A percentile compares a stretch with the other conserved stretches of the same genome.
Evolutionary conservation across 2,797 vertebrate genomes (phyloP).

Genomic region (Helostoma temminkii): DNA sequence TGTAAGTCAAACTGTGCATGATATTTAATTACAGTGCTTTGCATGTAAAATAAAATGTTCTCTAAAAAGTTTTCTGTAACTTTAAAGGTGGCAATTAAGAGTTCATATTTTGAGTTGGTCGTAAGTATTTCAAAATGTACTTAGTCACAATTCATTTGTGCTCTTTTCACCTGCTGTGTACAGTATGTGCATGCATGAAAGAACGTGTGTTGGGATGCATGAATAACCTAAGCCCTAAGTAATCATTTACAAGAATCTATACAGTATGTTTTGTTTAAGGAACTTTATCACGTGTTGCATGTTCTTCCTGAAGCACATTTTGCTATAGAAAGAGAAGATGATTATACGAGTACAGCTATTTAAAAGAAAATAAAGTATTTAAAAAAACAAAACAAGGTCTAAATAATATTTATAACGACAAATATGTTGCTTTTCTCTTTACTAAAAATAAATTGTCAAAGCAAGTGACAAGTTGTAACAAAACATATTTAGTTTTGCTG

Average conservation of each 20-base stretch:
- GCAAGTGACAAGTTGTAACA: not conserved
- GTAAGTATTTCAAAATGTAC: not conserved
- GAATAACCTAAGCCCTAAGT: constrained; percentile 1
- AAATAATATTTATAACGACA: not conserved
- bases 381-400: too few species aligned
- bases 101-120: not conserved
- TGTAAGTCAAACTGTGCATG: not conserved
- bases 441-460: not conserved
- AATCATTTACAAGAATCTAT: constrained; percentile 39
- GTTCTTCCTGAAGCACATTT: not conserved
- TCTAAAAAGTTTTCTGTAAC: not conserved
- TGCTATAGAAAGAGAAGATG: not conserved
- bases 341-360: not conserved
- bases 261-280: constrained; percentile 17
- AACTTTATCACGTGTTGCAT: not conserved
- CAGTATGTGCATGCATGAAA: constrained; percentile 4
- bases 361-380: not conserved
- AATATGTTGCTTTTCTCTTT: not conserved
- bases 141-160: not conserved
- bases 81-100: not conserved
- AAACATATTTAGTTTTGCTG: constrained; percentile 1
- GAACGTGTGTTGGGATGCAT: constrained; percentile 2
- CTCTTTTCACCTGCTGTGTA: constrained; percentile 26
- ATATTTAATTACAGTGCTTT: not conserved
- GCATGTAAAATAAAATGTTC: constrained; percentile 19